These are phyloP conservation scores for Polypedilum pembai DNA, from an alignment of 1,140 invertebrate genomes.

Conservation along the genomic window DNA sequence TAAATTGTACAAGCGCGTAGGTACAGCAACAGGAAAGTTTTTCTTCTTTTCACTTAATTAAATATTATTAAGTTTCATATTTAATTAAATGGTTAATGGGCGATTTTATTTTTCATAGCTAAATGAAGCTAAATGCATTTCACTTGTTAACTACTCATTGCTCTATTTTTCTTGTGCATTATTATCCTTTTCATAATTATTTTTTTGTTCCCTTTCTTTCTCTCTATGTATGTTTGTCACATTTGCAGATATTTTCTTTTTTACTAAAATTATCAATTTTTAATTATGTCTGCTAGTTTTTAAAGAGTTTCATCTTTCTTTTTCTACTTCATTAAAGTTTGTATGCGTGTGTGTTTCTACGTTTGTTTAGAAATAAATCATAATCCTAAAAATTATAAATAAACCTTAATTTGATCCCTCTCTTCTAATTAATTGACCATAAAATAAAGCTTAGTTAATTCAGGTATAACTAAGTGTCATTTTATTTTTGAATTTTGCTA, in stretches of 20 bases:
- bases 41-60: neutral
- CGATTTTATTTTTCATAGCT: neutral
- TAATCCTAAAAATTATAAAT: neutral
- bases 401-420: neutral
- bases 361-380: neutral
- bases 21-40: slow-evolving; percentile 4
- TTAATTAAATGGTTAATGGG: slow-evolving; percentile 10
- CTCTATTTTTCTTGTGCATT: no score
- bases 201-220: no score
- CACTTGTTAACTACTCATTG: no score
- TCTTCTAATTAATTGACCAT: neutral
- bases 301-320: no score
- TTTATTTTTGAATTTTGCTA: slow-evolving; percentile 3
- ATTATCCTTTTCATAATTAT: no score
- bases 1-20: neutral
- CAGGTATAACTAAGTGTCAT: slow-evolving; percentile 30
- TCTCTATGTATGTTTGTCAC: no score
- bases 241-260: no score
- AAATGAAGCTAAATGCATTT: no score
- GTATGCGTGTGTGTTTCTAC: neutral
- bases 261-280: no score
- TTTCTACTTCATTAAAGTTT: no score
- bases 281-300: no score
- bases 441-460: slow-evolving; percentile 28
- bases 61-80: neutral